Base-by-base conservation (phyloP, 2,113 vertebrate genomes). In the Coptodon bakossiorum region DNA sequence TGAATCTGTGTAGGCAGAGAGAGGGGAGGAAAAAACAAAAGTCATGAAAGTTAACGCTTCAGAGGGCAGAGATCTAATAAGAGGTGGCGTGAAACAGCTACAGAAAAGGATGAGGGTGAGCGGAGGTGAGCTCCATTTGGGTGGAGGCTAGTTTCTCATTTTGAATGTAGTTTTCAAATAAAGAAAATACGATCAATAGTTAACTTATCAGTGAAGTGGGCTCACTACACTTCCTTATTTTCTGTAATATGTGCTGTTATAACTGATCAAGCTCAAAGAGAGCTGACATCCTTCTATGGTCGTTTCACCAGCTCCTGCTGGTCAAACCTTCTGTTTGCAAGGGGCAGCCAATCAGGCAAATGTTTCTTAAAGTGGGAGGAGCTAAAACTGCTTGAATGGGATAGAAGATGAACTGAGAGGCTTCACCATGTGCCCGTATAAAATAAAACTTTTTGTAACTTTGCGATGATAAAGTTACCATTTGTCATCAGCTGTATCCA, bases 1-100 rank as follows among this genome's bases (percentile, higher is more conserved):
- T 98, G 98, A 93, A 99, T 97, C 99, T 99, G 95, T 3, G 36
- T 88, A 12, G 45, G 3, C 31, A 82, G 56, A 92, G 61, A 10
- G 17, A 85, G 9, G 48, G 16, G 34, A 13, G 8, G 61, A 14
- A 48, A 36, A 87, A 48, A 80, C 5, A 43, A 45, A 73, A 45
- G 68, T 45, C 27, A 10, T 71, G 66, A 45, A 73, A 73, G 66
- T 73, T 16, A 14, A 27, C 3, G 9, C 24, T 17, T 29, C 24
- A 73, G 61, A 36, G 22, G 9, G 22, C 66, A 45, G 66, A 73
- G 66, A 22, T 76, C 71, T 76, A 50, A 76, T 19, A 76, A 29
- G 16, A 17, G 14, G 43, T 29, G 24, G 40, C 9, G 16, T 73
- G 24, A 48, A 45, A 45, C 13, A 27, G 22, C 38, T 45, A 2